Percentiles rank a stretch among this genome's conserved stretches.
phyloP scores from a whole-genome alignment of 2,797 vertebrate species.

The Thamnophis elegans region DNA sequence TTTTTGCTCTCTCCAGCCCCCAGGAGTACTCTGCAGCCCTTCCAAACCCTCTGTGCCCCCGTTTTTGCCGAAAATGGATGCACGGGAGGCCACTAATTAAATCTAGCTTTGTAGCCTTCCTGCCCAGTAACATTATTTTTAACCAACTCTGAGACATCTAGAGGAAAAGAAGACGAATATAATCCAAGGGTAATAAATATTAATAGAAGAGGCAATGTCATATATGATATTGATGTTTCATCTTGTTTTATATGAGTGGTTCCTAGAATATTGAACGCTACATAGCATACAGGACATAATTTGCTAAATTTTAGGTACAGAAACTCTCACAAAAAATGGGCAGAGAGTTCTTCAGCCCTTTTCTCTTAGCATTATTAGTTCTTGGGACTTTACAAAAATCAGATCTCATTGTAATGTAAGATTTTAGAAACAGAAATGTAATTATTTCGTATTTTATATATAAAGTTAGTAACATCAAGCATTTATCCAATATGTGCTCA shows the following conservation, averaged over 20 bases:
- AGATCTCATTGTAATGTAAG: fast-evolving
- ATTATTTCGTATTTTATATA: neutral
- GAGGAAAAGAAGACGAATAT: neutral
- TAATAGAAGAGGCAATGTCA: neutral
- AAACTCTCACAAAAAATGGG: neutral
- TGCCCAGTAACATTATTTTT: neutral
- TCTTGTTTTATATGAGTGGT: neutral
- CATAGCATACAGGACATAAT: neutral
- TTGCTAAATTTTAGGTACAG: neutral
- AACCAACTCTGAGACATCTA: neutral
- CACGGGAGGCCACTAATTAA: neutral
- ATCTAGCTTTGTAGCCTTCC: neutral
- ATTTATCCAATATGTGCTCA: neutral
- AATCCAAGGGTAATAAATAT: neutral
- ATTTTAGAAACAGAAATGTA: neutral
- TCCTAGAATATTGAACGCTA: neutral
- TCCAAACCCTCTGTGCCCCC: no score
- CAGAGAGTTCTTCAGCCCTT: neutral
- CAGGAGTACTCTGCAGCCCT: no score
- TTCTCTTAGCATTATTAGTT: neutral
- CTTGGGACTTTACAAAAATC: neutral
- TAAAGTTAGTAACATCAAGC: neutral
- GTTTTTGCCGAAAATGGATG: no score
- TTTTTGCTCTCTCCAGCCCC: no score
- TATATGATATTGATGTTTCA: neutral